Conservation (phyloP, 2,113 vertebrate genomes). For the Tympanuchus pallidicinctus region DNA sequence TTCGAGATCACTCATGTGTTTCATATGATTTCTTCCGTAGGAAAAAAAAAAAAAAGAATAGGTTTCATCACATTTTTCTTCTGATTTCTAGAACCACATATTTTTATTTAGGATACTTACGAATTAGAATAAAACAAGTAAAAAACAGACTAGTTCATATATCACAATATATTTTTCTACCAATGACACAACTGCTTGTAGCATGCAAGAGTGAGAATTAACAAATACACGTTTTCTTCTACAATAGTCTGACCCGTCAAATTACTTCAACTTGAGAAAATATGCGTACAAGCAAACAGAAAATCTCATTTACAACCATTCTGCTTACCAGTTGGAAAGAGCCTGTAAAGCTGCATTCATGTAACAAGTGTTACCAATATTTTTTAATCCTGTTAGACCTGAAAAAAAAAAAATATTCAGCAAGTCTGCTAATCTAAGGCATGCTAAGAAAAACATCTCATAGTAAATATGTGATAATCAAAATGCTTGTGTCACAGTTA, state of each 20-base stretch:
- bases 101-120: background rate
- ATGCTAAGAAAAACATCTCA: background rate
- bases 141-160: background rate
- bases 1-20: background rate
- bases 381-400: slow-evolving; percentile 98
- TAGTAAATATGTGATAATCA: background rate
- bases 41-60: background rate
- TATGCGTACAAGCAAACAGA: background rate
- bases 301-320: background rate
- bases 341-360: slow-evolving; percentile 99
- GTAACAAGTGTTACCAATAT: slow-evolving; percentile 99
- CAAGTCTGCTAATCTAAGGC: background rate
- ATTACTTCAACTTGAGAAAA: background rate
- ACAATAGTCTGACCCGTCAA: background rate
- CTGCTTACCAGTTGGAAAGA: slow-evolving; percentile 95
- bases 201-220: background rate
- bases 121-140: background rate
- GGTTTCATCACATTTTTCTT: background rate
- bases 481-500: background rate
- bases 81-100: background rate
- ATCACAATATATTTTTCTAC: background rate
- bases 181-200: background rate
- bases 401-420: slow-evolving; percentile 20
- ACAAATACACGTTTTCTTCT: background rate
- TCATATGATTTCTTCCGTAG: background rate